phyloP scores from a whole-genome alignment of 2,797 vertebrate genomes.

The Antrozous pallidus region DNA sequence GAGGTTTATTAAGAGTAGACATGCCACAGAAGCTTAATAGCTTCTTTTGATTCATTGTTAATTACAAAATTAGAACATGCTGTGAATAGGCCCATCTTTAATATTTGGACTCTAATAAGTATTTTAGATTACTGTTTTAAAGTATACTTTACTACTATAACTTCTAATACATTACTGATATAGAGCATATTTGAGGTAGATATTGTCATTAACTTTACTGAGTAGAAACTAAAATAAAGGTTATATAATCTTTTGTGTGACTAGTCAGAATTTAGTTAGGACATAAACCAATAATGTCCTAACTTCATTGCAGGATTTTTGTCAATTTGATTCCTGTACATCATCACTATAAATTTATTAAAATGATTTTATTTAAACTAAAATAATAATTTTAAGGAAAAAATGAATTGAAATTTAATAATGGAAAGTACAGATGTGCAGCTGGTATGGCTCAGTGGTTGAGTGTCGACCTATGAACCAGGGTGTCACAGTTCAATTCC shows the following conservation, averaged over 20 bases:
- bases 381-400: background rate
- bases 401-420: background rate
- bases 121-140: constrained; percentile 48
- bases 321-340: background rate
- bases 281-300: background rate
- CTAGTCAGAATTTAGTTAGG: background rate
- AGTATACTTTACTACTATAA: background rate
- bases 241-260: background rate
- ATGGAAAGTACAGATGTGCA: background rate
- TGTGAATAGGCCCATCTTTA: constrained; percentile 32
- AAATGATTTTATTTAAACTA: background rate
- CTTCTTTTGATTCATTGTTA: constrained; percentile 73
- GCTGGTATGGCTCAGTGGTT: no score
- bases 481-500: no score
- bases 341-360: background rate
- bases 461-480: no score
- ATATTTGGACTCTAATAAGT: constrained; percentile 34
- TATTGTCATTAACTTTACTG: background rate
- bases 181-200: background rate
- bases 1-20: constrained; percentile 72
- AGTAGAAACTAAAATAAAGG: background rate
- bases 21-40: constrained; percentile 63
- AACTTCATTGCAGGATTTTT: background rate
- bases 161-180: background rate
- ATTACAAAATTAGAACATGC: constrained; percentile 64